Evolutionary conservation across 2,888 invertebrate species (phyloP), one percentile per base, ranked within the genome.

Genomic region (Nemapogon koenigi): DNA sequence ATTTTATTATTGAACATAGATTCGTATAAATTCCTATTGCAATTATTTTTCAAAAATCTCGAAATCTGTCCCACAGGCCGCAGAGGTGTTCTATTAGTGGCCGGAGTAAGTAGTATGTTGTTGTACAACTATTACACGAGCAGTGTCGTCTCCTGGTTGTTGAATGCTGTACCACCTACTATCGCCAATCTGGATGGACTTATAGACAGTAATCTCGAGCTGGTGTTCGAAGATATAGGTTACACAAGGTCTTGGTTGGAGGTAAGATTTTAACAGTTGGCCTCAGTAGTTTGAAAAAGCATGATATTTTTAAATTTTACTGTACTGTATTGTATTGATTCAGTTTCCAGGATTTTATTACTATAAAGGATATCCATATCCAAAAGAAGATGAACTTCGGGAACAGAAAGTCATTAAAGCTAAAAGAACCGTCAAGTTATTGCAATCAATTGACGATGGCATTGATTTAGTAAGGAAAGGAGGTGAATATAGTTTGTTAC

Each of bases 101-200:
- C 70, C 0, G 73, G 75, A 0, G 13, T 65, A 1, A 64, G 58
- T 0, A 68, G 66, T 25, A 53, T 81, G 1, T 53, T 83, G 10
- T 58, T 81, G 2, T 83, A 81, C 55, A 83, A 83, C 51, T 83
- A 81, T 55, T 83, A 83, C 53, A 83, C 83, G 1, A 83, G 83
- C 32, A 83, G 83, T 42, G 80, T 83, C 10, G 82, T 83, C 3
- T 82, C 83, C 35, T 81, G 81, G 55, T 55, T 83, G 3, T 59
- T 83, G 19, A 82, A 67, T 33, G 76, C 71, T 1, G 72, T 76
- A 1, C 78, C 82, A 0, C 66, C 70, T 3, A 68, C 76, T 28
- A 69, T 83, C 39, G 73, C 65, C 52, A 75, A 76, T 2, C 52
- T 83, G 25, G 50, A 62, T 39, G 82, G 82, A 47, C 59, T 83